Percentiles rank a stretch among this genome's conserved stretches.
These are phyloP conservation scores for Pseudomyrmex cubaensis DNA, from an alignment of 1,140 invertebrate genomes.

Conservation along the genomic window DNA sequence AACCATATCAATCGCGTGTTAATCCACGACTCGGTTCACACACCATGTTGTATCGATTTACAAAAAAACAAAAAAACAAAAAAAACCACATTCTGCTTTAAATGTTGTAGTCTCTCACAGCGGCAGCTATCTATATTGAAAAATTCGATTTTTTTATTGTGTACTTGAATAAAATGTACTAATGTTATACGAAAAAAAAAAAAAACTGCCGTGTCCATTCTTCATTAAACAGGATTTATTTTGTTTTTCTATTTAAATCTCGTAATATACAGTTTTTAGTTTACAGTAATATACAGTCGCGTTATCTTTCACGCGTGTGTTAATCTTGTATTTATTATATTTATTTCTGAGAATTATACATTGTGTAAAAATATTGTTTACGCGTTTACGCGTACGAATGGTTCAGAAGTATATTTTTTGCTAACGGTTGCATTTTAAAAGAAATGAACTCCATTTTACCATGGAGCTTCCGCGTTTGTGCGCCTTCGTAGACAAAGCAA, in stretches of 20 bases:
- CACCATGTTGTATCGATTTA: too few species aligned
- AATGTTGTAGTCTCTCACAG: neutral
- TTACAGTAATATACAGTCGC: neutral
- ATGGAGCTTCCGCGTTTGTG: too few species aligned
- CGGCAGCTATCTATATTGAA: neutral
- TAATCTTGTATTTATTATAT: too few species aligned
- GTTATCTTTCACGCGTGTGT: neutral
- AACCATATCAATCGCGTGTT: slow-evolving; percentile 18
- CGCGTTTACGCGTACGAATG: too few species aligned
- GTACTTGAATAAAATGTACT: slow-evolving; percentile 11
- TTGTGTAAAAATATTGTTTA: too few species aligned
- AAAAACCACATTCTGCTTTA: neutral
- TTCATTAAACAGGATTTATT: neutral
- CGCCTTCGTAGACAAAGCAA: too few species aligned
- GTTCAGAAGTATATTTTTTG: too few species aligned
- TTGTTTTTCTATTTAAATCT: slow-evolving; percentile 17
- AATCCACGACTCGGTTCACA: slow-evolving; percentile 5
- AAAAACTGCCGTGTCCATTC: neutral
- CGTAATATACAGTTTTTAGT: slow-evolving; percentile 8
- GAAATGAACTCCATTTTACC: too few species aligned
- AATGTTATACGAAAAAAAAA: neutral
- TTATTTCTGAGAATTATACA: too few species aligned
- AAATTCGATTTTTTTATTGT: slow-evolving; percentile 22
- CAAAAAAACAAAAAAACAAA: too few species aligned
- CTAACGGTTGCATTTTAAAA: too few species aligned